Evolutionary conservation across 2,113 vertebrate genomes (phyloP), one percentile per base, ranked within the genome.

Genomic region (Pterocles orientalis): DNA sequence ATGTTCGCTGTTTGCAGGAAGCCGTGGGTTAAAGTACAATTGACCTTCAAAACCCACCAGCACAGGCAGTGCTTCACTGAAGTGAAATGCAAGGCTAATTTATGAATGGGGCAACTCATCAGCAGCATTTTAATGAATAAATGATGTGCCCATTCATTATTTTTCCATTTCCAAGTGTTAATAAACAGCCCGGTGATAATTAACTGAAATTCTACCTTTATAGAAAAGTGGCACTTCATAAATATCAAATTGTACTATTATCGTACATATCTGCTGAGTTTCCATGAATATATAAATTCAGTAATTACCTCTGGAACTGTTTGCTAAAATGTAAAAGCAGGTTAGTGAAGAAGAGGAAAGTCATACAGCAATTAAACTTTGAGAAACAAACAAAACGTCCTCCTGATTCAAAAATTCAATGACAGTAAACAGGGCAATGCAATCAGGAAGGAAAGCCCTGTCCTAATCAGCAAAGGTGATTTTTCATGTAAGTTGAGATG

Each of bases 191-290:
- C 6, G 10, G 87, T 96, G 95, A 98, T 98, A 98, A 98, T 98
- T 98, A 97, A 96, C 94, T 96, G 93, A 95, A 97, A 97, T 97
- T 97, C 91, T 97, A 90, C 98, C 97, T 98, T 98, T 98, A 97
- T 96, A 97, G 94, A 97, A 98, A 98, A 97, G 94, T 97, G 97
- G 91, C 95, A 96, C 97, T 98, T 98, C 97, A 98, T 98, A 98
- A 98, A 97, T 98, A 98, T 92, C 94, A 97, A 97, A 98, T 97
- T 94, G 97, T 97, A 97, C 97, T 97, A 97, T 97, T 97, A 97
- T 97, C n/a, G 86, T 90, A 95, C 89, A 41, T 96, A 96, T 97
- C 80, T 91, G 70, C 93, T 97, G 93, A 75, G 83, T 97, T 98
- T 97, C 97, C 96, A 97, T 97, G 97, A 97, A 98, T 98, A 96